Percentiles rank a stretch among this genome's conserved stretches.
phyloP scores from a whole-genome alignment of 2,797 vertebrate genomes.

The Dendrocincla tyrannina region DNA sequence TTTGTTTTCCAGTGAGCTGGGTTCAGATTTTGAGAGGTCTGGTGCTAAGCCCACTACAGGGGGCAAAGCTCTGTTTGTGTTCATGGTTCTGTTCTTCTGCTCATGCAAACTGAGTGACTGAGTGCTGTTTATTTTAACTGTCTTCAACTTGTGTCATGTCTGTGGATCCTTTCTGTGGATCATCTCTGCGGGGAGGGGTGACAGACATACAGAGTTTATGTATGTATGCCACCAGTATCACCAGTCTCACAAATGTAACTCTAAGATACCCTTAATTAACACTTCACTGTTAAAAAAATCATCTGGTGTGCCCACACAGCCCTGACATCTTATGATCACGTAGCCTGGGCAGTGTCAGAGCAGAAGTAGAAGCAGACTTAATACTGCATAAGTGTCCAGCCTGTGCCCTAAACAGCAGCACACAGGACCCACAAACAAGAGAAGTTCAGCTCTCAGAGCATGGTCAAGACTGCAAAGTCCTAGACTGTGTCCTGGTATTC shows the following conservation, averaged over 20 bases:
- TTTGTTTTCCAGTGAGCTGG: background rate
- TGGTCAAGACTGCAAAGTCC: background rate
- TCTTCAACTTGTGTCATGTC: background rate
- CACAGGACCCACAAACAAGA: background rate
- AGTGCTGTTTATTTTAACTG: background rate
- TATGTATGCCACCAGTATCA: background rate
- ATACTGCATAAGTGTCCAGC: background rate
- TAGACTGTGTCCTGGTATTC: background rate
- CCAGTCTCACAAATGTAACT: background rate
- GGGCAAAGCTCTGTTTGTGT: background rate
- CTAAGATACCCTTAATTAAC: background rate
- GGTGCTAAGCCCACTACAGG: background rate
- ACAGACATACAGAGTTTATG: background rate
- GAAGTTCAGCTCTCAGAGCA: background rate
- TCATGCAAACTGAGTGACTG: background rate
- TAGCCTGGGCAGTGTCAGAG: background rate
- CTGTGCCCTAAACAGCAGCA: background rate
- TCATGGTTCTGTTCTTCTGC: background rate
- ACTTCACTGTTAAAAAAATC: fast-evolving
- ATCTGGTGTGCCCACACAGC: background rate
- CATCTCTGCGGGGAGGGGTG: background rate
- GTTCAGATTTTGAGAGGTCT: background rate
- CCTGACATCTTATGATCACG: background rate
- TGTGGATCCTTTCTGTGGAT: background rate
- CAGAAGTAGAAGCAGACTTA: background rate